Base-by-base conservation (phyloP, 2,113 vertebrate genomes). In the Phaetusa simplex region DNA sequence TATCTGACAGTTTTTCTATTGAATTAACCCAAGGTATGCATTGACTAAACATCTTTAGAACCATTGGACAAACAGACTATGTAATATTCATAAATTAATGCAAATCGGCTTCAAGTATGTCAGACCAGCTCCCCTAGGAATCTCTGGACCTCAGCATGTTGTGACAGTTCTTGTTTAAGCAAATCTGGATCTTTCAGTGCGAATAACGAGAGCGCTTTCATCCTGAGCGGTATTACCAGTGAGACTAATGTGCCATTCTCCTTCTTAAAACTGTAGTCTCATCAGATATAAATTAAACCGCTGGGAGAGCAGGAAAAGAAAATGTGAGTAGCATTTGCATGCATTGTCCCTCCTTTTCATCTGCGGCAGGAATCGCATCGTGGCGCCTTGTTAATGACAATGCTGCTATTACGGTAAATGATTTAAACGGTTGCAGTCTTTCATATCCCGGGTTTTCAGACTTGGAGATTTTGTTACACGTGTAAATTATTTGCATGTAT, bases 21-120 rank as follows among this genome's bases (percentile, higher is more conserved):
- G 58, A 77, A 66, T 96, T 92, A 94, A 95, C 82, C 80, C 49
- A 62, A 86, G 87, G 82, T 96, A 95, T 94, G 97, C 87, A 38
- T 74, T 93, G 82, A 73, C 93, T 45, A 95, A 96, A 95, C 87
- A 94, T 23, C 90, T 50, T 70, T 22, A 50, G 90, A 66, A 18
- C 53, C 88, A 34, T 27, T 83, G 95, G 90, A 90, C 87, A 90
- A 90, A 93, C 67, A 86, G 73, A 16, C 82, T 5, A 5, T 11
- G 84, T 9, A 32, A 70, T 94, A 56, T 61, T 45, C 66, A n/a
- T 27, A 78, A 88, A 95, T 66, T 70, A 77, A 86, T 53, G 92
- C 78, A 58, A 11, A 95, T 62, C 82, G 19, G 43, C 56, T 50
- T 80, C 62, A 73, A 66, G 43, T 53, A 12, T 94, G 95, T 55